Evolutionary conservation across 2,113 vertebrate species (phyloP).

Genomic region (Ginglymostoma cirratum): DNA sequence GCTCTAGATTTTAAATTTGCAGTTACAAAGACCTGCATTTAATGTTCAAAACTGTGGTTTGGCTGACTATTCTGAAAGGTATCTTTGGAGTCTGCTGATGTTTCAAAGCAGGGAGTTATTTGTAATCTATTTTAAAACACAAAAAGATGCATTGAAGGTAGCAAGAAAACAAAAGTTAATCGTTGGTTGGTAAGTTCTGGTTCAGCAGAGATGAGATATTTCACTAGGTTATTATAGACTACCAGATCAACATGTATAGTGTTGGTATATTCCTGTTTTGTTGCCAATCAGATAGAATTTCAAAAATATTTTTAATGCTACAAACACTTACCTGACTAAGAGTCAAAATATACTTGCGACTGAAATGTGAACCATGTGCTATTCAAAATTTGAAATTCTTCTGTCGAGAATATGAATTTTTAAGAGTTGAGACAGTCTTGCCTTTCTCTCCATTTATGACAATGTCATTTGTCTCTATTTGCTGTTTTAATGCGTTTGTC

Average conservation of each 20-base stretch:
- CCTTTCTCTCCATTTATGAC: not conserved
- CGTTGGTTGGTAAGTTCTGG: not conserved
- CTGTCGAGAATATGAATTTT: not conserved
- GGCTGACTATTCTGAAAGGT: not conserved
- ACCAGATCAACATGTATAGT: not conserved
- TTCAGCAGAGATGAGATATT: not conserved
- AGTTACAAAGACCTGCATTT: not conserved
- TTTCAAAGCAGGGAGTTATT: not conserved
- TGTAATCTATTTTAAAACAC: not conserved
- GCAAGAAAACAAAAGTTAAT: not conserved
- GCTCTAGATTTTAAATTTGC: not conserved
- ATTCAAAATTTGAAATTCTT: not conserved
- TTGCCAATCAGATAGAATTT: not conserved
- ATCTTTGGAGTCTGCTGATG: not conserved
- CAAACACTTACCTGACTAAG: not conserved
- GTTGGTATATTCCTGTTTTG: not conserved
- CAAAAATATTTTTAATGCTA: not conserved
- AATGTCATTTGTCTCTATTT: not conserved
- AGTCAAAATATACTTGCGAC: not conserved
- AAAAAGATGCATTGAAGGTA: not conserved
- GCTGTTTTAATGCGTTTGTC: not conserved
- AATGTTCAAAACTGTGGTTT: not conserved
- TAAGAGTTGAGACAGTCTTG: not conserved
- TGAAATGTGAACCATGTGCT: not conserved
- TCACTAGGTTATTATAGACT: not conserved